phyloP scores from a whole-genome alignment of 1,140 invertebrate species.

The Cotesia vestalis region DNA sequence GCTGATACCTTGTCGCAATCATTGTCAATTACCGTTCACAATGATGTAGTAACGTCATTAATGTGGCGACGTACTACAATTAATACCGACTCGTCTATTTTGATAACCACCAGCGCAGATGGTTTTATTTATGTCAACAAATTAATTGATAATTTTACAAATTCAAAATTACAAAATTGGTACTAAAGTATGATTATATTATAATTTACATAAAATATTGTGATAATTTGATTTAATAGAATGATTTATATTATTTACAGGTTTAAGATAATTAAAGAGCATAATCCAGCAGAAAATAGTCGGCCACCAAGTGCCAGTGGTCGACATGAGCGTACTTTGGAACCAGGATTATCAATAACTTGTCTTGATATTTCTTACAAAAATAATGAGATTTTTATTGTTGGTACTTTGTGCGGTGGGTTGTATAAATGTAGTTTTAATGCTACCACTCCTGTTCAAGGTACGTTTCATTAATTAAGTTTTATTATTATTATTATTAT shows the following conservation, averaged over 20 bases:
- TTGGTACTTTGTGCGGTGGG: conserved; percentile 61
- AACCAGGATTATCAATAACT: conserved; percentile 60
- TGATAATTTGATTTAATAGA: conserved; percentile 3
- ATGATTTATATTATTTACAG: conserved; percentile 40
- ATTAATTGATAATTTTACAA: conserved; percentile 55
- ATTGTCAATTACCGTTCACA: conserved; percentile 54
- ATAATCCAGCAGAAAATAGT: conserved; percentile 58
- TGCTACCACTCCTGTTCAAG: conserved; percentile 46
- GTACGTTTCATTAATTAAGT: conserved; percentile 33
- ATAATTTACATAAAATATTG: neutral
- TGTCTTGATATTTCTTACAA: conserved; percentile 59
- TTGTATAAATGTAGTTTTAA: conserved; percentile 60
- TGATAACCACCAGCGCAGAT: conserved; percentile 57
- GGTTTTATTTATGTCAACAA: conserved; percentile 59
- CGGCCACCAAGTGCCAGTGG: conserved; percentile 58
- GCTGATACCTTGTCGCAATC: conserved; percentile 53
- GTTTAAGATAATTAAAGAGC: conserved; percentile 59
- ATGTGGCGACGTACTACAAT: conserved; percentile 55
- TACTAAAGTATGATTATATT: conserved; percentile 32
- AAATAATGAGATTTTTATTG: conserved; percentile 55
- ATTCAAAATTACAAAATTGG: conserved; percentile 50
- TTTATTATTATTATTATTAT: neutral
- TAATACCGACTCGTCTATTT: conserved; percentile 48
- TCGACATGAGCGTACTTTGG: conserved; percentile 55
- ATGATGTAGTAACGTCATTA: conserved; percentile 56